These are phyloP conservation scores for Ptychodera flava DNA, from an alignment of 35 echinoderm and acorn worm species.

Conservation along the genomic window DNA sequence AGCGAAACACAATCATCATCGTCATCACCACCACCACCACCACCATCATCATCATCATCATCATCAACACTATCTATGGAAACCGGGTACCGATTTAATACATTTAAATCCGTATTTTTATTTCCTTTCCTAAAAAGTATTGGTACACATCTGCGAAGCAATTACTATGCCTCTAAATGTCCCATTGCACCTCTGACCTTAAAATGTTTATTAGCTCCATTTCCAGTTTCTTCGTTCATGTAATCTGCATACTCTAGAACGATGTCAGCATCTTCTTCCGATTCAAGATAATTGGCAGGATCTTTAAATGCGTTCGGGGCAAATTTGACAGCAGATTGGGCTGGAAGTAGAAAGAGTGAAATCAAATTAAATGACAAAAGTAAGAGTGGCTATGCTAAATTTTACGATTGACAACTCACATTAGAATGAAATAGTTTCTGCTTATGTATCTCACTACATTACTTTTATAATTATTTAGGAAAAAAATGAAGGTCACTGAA, in stretches of 20 bases:
- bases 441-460: no score
- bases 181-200: no score
- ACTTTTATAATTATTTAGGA: no score
- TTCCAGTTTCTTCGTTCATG: not conserved
- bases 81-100: no score
- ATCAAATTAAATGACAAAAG: not conserved
- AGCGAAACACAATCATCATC: no score
- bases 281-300: not conserved
- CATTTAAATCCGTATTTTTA: not conserved
- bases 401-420: no score
- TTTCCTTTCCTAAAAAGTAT: not conserved
- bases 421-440: no score
- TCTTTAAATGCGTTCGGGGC: not conserved
- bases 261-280: not conserved
- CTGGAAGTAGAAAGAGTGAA: not conserved
- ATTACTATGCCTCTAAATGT: no score
- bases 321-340: not conserved
- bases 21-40: no score
- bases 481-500: no score
- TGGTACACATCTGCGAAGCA: not conserved
- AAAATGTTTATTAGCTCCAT: not conserved
- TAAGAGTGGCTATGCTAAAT: not conserved
- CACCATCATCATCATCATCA: no score
- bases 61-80: no score
- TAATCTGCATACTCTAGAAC: not conserved